phyloP scores from a whole-genome alignment of 1,140 invertebrate genomes.

The Lordiphosa collinella region DNA sequence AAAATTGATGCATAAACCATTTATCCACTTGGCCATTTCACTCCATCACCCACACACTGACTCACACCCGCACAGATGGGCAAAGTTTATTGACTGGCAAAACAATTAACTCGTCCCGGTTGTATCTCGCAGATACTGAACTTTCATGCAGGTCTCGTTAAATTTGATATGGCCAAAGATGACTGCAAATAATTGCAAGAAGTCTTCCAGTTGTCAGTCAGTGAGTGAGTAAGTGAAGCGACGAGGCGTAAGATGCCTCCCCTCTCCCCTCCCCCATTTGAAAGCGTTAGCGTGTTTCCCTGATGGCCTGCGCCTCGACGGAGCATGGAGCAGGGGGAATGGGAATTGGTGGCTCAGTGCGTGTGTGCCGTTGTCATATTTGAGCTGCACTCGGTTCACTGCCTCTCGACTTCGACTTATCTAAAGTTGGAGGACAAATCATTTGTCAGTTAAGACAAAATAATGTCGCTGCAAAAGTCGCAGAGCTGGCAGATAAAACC shows the following conservation, averaged over 20 bases:
- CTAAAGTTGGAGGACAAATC: constrained; percentile 21
- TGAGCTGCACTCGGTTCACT: constrained; percentile 28
- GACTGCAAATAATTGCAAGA: constrained; percentile 61
- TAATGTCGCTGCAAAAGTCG: constrained; percentile 11
- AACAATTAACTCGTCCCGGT: too few relatives aligned
- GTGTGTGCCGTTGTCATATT: constrained; percentile 24
- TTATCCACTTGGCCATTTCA: too few relatives aligned
- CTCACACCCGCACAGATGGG: too few relatives aligned
- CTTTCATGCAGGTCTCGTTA: constrained; percentile 40
- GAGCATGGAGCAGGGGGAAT: background rate
- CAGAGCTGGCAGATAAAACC: constrained; percentile 34
- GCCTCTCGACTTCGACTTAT: constrained; percentile 15
- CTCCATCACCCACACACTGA: too few relatives aligned
- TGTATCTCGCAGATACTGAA: background rate
- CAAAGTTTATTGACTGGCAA: too few relatives aligned
- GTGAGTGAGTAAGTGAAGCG: constrained; percentile 10
- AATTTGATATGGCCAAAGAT: constrained; percentile 49
- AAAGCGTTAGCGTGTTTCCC: constrained; percentile 39
- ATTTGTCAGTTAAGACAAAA: constrained; percentile 56
- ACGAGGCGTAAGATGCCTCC: constrained; percentile 5
- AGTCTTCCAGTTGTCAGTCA: constrained; percentile 4
- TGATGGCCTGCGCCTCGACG: constrained; percentile 2
- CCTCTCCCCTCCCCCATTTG: constrained; percentile 21
- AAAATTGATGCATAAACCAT: too few relatives aligned
- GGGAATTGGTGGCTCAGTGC: background rate